Base-by-base conservation (phyloP, 2,888 invertebrate genomes). In the Tyria jacobaeae region DNA sequence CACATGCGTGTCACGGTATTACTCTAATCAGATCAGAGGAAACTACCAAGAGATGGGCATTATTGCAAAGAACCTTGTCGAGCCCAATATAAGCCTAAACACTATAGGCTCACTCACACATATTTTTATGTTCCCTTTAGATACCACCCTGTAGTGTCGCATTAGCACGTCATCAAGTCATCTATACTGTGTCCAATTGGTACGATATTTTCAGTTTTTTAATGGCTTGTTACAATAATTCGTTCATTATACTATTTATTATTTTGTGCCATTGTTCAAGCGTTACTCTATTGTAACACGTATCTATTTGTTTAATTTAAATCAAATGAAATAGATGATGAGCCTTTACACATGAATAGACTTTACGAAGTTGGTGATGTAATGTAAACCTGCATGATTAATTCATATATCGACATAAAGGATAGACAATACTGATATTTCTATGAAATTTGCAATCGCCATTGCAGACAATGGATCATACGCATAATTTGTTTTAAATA, bases 381-480 rank as follows among this genome's bases (percentile, higher is more conserved):
- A 41, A 54, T 39, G 25, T 53, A 24, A n/a, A 25, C 21, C 60
- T 64, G 31, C 49, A 27, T 48, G 59, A 41, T 67, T 66, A 54
- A 67, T 64, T 62, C 57, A 60, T 52, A 50, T 55, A 6, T 25
- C 14, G n/a, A 35, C 47, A 12, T 41, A 60, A 37, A 57, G 58
- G 54, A 64, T 62, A 27, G 62, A 62, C 60, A 60, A 61, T 70
- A 41, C 17, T 31, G n/a, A 51, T 52, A 57, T 57, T 50, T 31
- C 2, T 50, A 48, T 61, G 25, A 25, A 62, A 64, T 68, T 73
- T 69, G 73, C 72, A 66, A 50, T 60, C 37, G 62, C 34, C n/a
- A 48, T 10, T 53, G 37, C 37, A 53, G 37, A 53, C 53, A 39
- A 53, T 53, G 53, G 39, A 37, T 25, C 15, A 37, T 15, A 24